Percentiles rank a stretch among this genome's conserved stretches.
phyloP scores from a whole-genome alignment of 2,113 vertebrate species.

The Mormoops blainvillei region DNA sequence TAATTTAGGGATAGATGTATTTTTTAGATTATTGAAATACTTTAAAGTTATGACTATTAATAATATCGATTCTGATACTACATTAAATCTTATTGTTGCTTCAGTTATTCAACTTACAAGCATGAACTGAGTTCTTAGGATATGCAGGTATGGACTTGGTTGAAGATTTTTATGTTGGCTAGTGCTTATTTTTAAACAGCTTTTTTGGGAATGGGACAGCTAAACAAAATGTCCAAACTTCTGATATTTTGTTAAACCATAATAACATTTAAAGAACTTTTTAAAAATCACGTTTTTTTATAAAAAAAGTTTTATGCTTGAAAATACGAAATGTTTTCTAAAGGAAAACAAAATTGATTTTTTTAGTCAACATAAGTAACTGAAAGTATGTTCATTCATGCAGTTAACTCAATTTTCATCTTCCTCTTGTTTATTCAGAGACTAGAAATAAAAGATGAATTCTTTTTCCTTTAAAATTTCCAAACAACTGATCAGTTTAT shows the following conservation, averaged over 20 bases:
- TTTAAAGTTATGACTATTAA: not conserved
- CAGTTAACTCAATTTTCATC: slow-evolving; percentile 61
- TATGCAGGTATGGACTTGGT: not conserved
- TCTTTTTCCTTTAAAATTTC: slow-evolving; percentile 46
- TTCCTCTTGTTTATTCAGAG: slow-evolving; percentile 52
- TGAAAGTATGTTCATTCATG: slow-evolving; percentile 51
- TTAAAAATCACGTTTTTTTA: not conserved
- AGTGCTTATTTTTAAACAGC: not conserved
- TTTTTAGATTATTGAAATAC: slow-evolving; percentile 4
- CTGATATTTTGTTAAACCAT: not conserved
- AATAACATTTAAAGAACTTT: slow-evolving; percentile 45
- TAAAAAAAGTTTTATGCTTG: slow-evolving; percentile 50
- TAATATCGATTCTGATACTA: not conserved
- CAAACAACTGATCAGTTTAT: slow-evolving; percentile 32
- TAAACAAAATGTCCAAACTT: not conserved
- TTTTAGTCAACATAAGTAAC: slow-evolving; percentile 61
- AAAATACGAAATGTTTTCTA: slow-evolving; percentile 59
- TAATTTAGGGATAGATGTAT: not conserved
- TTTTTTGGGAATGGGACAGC: not conserved
- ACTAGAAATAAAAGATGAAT: slow-evolving; percentile 52
- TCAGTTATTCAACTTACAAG: not conserved
- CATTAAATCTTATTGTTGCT: not conserved
- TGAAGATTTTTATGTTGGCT: not conserved
- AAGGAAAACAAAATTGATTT: slow-evolving; percentile 64
- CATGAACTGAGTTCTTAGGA: not conserved